These are phyloP conservation scores for Petroica traversi DNA, from an alignment of 2,113 vertebrate species.

Conservation along the genomic window DNA sequence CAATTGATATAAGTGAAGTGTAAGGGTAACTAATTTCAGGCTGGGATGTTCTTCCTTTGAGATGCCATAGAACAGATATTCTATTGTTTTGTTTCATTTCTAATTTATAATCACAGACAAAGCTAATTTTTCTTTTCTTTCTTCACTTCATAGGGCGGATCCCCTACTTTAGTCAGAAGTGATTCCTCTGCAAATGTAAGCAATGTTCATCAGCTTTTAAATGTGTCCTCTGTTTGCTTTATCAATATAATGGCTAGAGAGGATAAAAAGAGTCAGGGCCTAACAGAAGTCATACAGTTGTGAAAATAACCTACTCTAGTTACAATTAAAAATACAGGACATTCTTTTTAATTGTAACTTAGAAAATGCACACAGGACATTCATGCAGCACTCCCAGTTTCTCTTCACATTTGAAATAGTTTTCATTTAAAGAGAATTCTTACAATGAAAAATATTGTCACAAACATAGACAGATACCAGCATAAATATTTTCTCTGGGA, in stretches of 20 bases:
- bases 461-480: neutral
- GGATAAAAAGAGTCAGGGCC: neutral
- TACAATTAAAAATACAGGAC: neutral
- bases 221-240: neutral
- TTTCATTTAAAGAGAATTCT: neutral
- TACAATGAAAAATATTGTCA: neutral
- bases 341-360: neutral
- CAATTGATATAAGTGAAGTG: neutral
- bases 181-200: slow-evolving; percentile 50
- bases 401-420: neutral
- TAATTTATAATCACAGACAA: neutral
- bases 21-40: neutral
- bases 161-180: slow-evolving; percentile 41
- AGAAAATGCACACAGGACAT: neutral
- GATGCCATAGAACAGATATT: neutral
- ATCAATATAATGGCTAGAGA: neutral
- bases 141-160: neutral
- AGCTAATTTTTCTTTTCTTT: neutral
- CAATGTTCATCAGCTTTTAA: neutral
- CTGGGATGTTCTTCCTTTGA: neutral
- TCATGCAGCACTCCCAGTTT: neutral
- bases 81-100: neutral
- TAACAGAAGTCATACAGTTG: neutral
- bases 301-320: neutral
- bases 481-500: neutral